Evolutionary conservation across 2,888 invertebrate species (phyloP).

Genomic region (Drosophila algonquin): DNA sequence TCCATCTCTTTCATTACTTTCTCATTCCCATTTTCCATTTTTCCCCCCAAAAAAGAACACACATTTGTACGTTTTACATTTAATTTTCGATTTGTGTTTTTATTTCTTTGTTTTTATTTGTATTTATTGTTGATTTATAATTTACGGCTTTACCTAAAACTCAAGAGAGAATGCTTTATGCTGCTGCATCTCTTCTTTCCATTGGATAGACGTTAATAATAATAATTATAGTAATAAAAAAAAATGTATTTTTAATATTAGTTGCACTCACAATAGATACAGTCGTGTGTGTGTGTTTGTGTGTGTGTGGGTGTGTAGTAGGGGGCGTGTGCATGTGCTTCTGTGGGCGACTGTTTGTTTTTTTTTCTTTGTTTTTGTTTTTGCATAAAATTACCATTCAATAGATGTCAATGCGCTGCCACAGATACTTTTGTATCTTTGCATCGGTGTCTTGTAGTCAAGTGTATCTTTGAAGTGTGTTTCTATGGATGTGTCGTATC

Average conservation of each 20-base stretch:
- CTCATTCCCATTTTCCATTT: neutral
- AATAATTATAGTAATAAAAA: conserved; percentile 14
- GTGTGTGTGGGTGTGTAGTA: conserved; percentile 27
- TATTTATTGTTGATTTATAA: conserved; percentile 64
- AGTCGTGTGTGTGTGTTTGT: conserved; percentile 49
- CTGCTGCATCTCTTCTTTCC: neutral
- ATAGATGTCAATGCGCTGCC: conserved; percentile 24
- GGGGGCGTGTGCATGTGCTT: conserved; percentile 29
- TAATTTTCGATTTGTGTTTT: conserved; percentile 69
- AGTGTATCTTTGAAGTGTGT: conserved; percentile 11
- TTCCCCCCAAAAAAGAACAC: conserved; percentile 16
- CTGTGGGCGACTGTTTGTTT: conserved; percentile 29
- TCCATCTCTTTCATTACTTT: neutral
- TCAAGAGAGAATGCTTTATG: conserved; percentile 8
- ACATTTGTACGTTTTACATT: conserved; percentile 48
- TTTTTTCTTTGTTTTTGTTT: neutral
- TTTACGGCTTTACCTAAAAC: conserved; percentile 60
- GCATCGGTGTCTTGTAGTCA: neutral
- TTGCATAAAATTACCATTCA: conserved; percentile 64
- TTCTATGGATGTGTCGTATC: conserved; percentile 18
- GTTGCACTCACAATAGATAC: conserved; percentile 53
- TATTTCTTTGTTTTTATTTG: conserved; percentile 65
- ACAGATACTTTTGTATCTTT: neutral
- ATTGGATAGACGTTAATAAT: conserved; percentile 3
- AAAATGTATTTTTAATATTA: conserved; percentile 1